Evolutionary conservation across 30 jellyfish, hydroid and myxozoan genomes (phyloP), one percentile per base, ranked within the genome.

Genomic region (Hydractinia symbiolongicarpus): DNA sequence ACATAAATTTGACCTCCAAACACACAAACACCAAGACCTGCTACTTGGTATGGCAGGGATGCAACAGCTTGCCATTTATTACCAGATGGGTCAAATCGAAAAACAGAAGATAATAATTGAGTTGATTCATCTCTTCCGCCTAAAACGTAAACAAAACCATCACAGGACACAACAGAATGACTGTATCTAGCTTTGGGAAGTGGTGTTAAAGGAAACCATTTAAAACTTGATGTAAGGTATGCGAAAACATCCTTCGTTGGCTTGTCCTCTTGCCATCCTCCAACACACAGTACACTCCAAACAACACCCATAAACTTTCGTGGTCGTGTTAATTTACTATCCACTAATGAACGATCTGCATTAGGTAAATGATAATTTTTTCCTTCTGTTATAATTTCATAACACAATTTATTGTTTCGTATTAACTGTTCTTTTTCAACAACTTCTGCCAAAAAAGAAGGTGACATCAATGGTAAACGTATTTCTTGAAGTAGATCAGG

Each of bases 101-200:
- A 76, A 16, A 91, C 98, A 52, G 98, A 76, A 30, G 98, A 73
- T n/a, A 86, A 16, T 40, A 91, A 53, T 72, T 52, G 67, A 1
- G 98, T 87, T 30, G 83, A n/a, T 8, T 91, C 95, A 79, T 91
- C 86, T 54, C 98, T 78, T 5, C 98, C 98, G 6, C 98, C 98
- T 8, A 91, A 51, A 9, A 91, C 95, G 71, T 91, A 91, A 55
- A 91, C 84, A 73, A 82, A 83, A 14, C 96, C 98, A 86, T 91
- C 95, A 83, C 98, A 86, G 4, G 94, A n/a, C 30, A 87, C 95
- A 6, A 86, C 98, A 13, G 96, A 89, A 76, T 91, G 98, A 85
- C 77, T 84, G 61, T 91, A 91, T 53, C 96, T 60, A 53, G 90
- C 86, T 11, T 53, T 66, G 21, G 93, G 93, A 17, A 91, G 56